These are phyloP conservation scores for Anadara kagoshimensis DNA, from an alignment of 1,140 invertebrate species.

Conservation along the genomic window DNA sequence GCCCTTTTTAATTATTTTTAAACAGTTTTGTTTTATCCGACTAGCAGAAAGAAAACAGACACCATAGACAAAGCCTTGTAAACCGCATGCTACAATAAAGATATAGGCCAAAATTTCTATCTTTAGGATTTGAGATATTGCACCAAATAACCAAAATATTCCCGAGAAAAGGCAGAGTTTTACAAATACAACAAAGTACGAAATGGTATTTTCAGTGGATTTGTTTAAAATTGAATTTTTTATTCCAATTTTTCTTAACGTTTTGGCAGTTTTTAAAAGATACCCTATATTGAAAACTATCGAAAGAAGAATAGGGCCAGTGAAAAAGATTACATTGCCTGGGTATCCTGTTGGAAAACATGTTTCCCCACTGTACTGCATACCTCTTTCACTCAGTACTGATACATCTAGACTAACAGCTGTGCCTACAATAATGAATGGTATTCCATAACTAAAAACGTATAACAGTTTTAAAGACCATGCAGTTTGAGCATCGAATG, in stretches of 20 bases:
- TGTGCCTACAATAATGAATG: too few relatives aligned
- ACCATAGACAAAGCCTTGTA: neutral
- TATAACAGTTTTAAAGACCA: too few relatives aligned
- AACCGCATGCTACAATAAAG: neutral
- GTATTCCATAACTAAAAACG: too few relatives aligned
- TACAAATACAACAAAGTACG: neutral
- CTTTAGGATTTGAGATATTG: neutral
- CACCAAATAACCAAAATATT: neutral
- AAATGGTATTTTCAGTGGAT: neutral
- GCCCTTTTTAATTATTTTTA: too few relatives aligned
- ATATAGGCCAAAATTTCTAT: neutral
- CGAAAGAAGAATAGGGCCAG: neutral
- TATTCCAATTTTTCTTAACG: neutral
- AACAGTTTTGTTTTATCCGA: too few relatives aligned
- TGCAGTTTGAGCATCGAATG: too few relatives aligned
- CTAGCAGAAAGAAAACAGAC: neutral
- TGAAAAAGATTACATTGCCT: neutral
- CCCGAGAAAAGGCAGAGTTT: neutral
- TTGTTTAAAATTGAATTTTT: neutral
- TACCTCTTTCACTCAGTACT: too few relatives aligned
- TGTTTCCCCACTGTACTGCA: neutral
- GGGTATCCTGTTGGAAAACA: conserved; percentile 6
- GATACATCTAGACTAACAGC: too few relatives aligned
- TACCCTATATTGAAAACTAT: neutral
- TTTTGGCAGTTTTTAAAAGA: neutral